Evolutionary conservation across 2,113 vertebrate genomes (phyloP).

Genomic region (Hiodon tergisus): DNA sequence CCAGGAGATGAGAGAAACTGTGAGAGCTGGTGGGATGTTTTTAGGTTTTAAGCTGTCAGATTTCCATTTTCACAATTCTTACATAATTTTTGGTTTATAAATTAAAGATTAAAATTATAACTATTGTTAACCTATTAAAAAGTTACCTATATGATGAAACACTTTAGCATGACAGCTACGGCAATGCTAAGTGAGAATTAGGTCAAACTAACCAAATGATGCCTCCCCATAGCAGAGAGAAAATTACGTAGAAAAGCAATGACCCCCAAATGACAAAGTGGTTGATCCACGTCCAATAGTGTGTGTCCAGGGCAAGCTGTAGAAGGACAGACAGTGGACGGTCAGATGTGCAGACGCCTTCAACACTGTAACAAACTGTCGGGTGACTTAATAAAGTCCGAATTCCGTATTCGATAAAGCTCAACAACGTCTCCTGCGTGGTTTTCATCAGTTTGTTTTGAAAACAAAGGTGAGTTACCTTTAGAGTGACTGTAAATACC

Average conservation of each 20-base stretch:
- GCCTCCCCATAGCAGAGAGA: slow-evolving; percentile 96
- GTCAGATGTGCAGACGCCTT: slow-evolving; percentile 16
- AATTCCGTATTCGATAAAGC: too few relatives aligned
- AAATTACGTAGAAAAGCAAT: slow-evolving; percentile 86
- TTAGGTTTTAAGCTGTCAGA: neutral
- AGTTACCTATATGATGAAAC: too few relatives aligned
- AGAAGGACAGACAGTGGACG: slow-evolving; percentile 19
- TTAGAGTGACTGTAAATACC: slow-evolving; percentile 90
- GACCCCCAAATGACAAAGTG: slow-evolving; percentile 98
- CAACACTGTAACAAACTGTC: neutral
- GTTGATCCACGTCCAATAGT: slow-evolving; percentile 98
- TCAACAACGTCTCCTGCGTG: neutral
- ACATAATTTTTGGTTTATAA: too few relatives aligned
- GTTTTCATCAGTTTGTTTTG: neutral
- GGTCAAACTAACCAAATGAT: slow-evolving; percentile 79
- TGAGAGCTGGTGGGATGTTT: neutral
- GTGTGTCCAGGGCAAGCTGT: slow-evolving; percentile 91
- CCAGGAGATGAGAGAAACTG: neutral
- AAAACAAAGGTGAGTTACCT: slow-evolving; percentile 62
- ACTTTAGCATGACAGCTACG: too few relatives aligned
- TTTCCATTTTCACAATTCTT: too few relatives aligned
- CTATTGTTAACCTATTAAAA: too few relatives aligned
- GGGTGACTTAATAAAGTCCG: neutral
- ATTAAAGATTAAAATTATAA: too few relatives aligned
- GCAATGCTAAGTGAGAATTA: neutral